phyloP scores from a whole-genome alignment of 2,888 invertebrate species.

The Parnassius apollo region DNA sequence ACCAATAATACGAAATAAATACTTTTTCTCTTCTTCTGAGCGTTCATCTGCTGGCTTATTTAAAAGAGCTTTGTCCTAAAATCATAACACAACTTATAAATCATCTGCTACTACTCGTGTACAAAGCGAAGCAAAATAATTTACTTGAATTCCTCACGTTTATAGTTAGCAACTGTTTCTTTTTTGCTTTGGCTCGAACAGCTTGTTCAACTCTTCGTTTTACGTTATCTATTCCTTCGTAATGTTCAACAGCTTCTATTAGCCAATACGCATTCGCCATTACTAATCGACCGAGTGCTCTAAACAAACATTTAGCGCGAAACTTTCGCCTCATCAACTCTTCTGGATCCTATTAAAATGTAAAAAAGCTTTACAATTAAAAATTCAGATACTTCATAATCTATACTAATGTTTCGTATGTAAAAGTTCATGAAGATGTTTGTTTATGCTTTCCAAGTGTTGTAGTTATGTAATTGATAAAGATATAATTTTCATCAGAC shows the following conservation, averaged over 20 bases:
- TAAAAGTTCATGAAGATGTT: neutral
- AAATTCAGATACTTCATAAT: neutral
- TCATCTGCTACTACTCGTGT: neutral
- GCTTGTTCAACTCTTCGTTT: slow-evolving; percentile 79
- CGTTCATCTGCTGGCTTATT: slow-evolving; percentile 78
- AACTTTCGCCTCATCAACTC: slow-evolving; percentile 60
- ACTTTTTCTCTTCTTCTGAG: slow-evolving; percentile 81
- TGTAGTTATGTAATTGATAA: too few species aligned
- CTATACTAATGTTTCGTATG: neutral
- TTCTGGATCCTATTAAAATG: slow-evolving; percentile 57
- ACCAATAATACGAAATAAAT: slow-evolving; percentile 80
- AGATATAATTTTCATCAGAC: too few species aligned
- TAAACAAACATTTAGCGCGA: slow-evolving; percentile 77
- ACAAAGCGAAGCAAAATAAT: too few species aligned
- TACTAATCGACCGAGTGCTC: slow-evolving; percentile 78
- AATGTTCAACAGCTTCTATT: slow-evolving; percentile 71
- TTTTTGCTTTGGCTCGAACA: slow-evolving; percentile 70
- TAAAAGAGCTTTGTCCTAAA: slow-evolving; percentile 82
- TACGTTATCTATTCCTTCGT: slow-evolving; percentile 75
- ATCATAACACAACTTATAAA: slow-evolving; percentile 13
- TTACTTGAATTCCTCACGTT: slow-evolving; percentile 51
- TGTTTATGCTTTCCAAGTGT: too few species aligned
- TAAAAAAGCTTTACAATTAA: slow-evolving; percentile 4
- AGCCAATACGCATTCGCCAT: slow-evolving; percentile 82
- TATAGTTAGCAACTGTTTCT: slow-evolving; percentile 72